phyloP scores from a whole-genome alignment of 2,888 invertebrate genomes.

The Agonopterix heracliana region DNA sequence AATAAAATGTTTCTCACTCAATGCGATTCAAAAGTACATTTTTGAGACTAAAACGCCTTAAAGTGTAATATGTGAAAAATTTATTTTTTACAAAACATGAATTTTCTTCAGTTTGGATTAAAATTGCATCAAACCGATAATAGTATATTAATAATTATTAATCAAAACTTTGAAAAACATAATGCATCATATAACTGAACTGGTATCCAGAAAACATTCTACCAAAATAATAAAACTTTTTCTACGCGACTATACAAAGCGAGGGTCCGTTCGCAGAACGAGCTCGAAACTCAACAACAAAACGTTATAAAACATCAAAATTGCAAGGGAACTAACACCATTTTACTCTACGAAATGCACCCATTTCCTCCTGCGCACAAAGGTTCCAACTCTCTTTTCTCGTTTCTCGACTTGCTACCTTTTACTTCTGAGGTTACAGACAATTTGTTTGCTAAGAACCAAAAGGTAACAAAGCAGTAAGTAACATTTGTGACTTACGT shows the following conservation, averaged over 20 bases:
- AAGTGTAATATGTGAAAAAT: no score
- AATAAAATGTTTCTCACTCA: no score
- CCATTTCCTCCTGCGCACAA: constrained; percentile 30
- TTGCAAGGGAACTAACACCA: constrained; percentile 30
- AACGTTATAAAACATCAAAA: constrained; percentile 45
- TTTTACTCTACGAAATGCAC: constrained; percentile 33
- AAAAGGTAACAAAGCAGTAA: constrained; percentile 47
- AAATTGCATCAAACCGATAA: no score
- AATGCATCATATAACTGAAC: no score
- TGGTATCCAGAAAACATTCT: no score
- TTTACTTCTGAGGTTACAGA: constrained; percentile 25
- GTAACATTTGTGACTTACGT: constrained; percentile 41
- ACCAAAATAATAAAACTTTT: constrained; percentile 30
- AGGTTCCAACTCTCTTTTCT: constrained; percentile 34
- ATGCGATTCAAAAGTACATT: no score
- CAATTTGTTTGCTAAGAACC: constrained; percentile 37
- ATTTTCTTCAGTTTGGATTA: no score
- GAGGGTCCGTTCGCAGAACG: constrained; percentile 68
- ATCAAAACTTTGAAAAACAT: no score
- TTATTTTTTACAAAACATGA: no score
- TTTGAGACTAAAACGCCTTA: no score
- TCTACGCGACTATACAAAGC: constrained; percentile 58
- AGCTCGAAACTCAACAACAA: constrained; percentile 33
- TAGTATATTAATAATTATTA: no score
- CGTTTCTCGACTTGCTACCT: constrained; percentile 32